phyloP scores from a whole-genome alignment of 2,797 vertebrate genomes.

The Nothura maculosa region DNA sequence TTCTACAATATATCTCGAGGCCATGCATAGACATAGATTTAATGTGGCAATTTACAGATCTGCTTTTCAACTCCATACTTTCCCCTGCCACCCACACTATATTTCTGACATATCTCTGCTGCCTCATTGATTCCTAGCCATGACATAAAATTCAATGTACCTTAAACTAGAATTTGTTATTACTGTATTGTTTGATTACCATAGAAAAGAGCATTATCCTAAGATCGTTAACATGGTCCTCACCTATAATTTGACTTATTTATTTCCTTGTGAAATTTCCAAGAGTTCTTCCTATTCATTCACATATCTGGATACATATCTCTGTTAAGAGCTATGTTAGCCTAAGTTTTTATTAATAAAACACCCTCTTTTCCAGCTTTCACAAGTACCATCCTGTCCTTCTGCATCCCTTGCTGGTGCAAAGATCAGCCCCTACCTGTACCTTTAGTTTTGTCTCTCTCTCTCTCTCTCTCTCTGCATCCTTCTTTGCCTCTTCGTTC shows the following conservation, averaged over 20 bases:
- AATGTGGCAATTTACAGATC: background rate
- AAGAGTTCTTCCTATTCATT: constrained; percentile 1
- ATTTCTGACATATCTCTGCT: background rate
- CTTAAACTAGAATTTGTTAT: background rate
- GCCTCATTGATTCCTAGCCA: background rate
- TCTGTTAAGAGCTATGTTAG: background rate
- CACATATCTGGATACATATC: background rate
- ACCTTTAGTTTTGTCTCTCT: background rate
- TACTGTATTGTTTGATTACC: background rate
- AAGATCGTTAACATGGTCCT: background rate
- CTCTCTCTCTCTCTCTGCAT: background rate
- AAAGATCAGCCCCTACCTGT: background rate
- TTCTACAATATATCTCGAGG: background rate
- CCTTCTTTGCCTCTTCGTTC: background rate
- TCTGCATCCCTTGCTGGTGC: background rate
- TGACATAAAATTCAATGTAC: background rate
- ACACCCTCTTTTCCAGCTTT: background rate
- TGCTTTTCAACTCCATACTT: background rate
- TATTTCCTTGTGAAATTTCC: background rate
- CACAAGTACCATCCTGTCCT: background rate
- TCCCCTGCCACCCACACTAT: background rate
- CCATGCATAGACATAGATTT: background rate
- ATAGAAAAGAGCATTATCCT: background rate
- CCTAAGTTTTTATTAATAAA: constrained; percentile 4
- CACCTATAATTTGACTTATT: background rate